Conservation (phyloP, 2,888 invertebrate genomes). For the Philereme transversata region DNA sequence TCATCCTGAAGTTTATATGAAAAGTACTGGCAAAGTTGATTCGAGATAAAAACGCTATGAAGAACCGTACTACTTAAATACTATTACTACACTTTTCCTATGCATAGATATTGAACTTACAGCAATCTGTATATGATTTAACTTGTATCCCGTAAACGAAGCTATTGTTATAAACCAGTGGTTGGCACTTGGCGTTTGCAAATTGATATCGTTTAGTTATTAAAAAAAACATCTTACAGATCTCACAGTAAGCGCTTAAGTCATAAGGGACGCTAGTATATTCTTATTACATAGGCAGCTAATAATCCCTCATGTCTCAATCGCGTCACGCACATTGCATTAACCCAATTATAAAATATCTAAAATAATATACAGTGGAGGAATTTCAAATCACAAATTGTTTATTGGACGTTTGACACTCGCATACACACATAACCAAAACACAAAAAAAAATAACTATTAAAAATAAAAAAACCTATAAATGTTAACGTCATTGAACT, state of each 20-base stretch:
- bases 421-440: slow-evolving; percentile 33
- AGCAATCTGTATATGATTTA: too few species aligned
- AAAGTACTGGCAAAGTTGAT: neutral
- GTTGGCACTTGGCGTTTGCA: neutral
- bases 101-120: too few species aligned
- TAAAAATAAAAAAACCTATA: slow-evolving; percentile 26
- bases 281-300: neutral
- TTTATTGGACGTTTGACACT: slow-evolving; percentile 75
- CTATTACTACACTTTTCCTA: too few species aligned
- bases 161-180: too few species aligned
- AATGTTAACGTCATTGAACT: slow-evolving; percentile 3
- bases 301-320: slow-evolving; percentile 32
- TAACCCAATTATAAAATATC: slow-evolving; percentile 58
- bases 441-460: slow-evolving; percentile 24
- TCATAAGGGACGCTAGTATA: slow-evolving; percentile 1
- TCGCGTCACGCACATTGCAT: slow-evolving; percentile 55
- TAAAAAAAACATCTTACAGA: neutral
- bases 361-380: slow-evolving; percentile 79
- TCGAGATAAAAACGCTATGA: too few species aligned
- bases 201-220: neutral
- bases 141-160: too few species aligned
- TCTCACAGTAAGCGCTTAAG: neutral
- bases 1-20: slow-evolving; percentile 17
- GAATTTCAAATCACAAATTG: slow-evolving; percentile 67
- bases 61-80: too few species aligned